These are phyloP conservation scores for Ichneumon xanthorius DNA, from an alignment of 2,888 invertebrate species.

Conservation along the genomic window DNA sequence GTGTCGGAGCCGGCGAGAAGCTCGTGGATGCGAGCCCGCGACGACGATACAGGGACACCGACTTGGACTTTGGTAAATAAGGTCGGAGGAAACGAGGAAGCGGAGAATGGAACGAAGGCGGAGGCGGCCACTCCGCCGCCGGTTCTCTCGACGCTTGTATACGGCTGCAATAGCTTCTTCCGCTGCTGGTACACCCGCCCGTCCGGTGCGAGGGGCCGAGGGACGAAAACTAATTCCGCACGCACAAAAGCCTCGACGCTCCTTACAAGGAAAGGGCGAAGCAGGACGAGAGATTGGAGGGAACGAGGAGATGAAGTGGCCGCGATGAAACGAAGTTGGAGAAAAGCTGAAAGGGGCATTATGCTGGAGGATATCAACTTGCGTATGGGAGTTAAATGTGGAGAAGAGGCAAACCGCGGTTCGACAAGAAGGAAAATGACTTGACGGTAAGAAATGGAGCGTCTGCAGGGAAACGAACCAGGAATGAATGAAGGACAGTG, in stretches of 20 bases:
- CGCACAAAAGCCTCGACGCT: conserved; percentile 72
- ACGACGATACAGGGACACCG: conserved; percentile 59
- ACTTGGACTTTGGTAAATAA: conserved; percentile 69
- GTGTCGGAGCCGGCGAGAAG: conserved; percentile 19
- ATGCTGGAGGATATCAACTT: not conserved
- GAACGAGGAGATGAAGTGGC: conserved; percentile 14
- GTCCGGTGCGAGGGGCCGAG: conserved; percentile 51
- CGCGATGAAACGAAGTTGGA: conserved; percentile 20
- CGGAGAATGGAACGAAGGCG: conserved; percentile 50
- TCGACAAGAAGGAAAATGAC: conserved; percentile 7
- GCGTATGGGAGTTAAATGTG: not conserved
- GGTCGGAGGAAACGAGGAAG: conserved; percentile 62
- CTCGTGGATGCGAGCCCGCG: conserved; percentile 27
- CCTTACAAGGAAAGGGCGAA: conserved; percentile 63
- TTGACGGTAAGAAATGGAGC: not conserved
- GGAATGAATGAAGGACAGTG: no score
- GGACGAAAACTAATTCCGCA: conserved; percentile 74
- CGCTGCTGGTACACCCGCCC: conserved; percentile 25
- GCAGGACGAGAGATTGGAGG: conserved; percentile 38
- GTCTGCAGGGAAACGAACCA: no score
- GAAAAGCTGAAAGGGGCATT: conserved; percentile 22
- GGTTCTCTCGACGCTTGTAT: conserved; percentile 14
- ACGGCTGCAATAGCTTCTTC: conserved; percentile 20
- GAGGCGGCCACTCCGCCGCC: conserved; percentile 17
- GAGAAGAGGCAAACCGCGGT: not conserved